Conservation (phyloP, 2,797 vertebrate species). For the Orientallactaga sibirica region DNA sequence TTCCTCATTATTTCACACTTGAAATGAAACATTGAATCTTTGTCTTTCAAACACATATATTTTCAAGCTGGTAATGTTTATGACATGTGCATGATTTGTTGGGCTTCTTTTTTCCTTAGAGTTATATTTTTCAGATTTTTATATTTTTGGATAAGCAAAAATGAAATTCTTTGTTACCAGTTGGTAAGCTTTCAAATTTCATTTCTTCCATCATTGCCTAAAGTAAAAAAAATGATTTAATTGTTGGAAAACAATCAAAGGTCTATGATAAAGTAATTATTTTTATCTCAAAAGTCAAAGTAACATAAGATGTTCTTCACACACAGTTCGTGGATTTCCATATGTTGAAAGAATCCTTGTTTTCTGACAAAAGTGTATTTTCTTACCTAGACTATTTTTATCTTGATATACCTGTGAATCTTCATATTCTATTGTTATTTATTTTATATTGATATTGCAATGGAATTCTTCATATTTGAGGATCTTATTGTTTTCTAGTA, state of each 20-base stretch:
- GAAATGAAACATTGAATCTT: background rate
- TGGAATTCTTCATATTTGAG: background rate
- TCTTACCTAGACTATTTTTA: background rate
- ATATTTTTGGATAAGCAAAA: background rate
- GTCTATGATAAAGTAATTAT: background rate
- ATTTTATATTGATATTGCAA: background rate
- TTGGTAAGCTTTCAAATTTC: background rate
- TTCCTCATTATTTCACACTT: background rate
- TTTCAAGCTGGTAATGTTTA: background rate
- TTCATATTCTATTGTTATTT: constrained; percentile 37
- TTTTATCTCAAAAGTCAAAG: constrained; percentile 29
- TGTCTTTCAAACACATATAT: background rate
- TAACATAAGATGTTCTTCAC: background rate
- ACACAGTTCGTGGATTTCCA: background rate
- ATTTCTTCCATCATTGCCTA: background rate
- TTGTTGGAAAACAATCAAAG: background rate
- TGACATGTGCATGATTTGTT: background rate
- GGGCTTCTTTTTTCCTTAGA: background rate
- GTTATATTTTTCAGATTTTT: background rate
- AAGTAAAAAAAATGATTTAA: constrained; percentile 2
- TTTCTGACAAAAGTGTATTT: background rate
- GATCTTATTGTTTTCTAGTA: background rate
- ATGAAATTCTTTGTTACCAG: background rate
- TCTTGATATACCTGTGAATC: background rate
- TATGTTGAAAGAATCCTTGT: background rate